A percentile compares a stretch with the other conserved stretches of the same genome.
Conservation (phyloP, 1,140 invertebrate species). For the Drosophila nasuta region DNA sequence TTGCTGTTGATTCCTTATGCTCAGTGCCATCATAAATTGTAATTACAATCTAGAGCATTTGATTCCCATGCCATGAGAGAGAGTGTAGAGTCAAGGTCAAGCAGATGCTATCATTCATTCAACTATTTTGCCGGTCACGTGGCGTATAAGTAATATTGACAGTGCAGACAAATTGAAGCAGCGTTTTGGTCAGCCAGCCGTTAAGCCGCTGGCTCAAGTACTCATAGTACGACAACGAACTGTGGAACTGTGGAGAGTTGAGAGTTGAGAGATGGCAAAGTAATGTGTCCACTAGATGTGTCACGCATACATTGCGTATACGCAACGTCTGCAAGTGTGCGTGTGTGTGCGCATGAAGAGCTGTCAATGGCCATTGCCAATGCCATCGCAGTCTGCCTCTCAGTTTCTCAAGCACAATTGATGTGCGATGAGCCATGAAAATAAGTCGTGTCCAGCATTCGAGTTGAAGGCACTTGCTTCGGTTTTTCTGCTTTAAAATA, state of each 20-base stretch:
- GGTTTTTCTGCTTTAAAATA: background rate
- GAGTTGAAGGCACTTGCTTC: background rate
- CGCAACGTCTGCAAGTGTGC: background rate
- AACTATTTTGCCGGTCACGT: slow-evolving; percentile 32
- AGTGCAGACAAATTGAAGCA: slow-evolving; percentile 21
- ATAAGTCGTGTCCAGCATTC: slow-evolving; percentile 18
- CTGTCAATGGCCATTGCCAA: slow-evolving; percentile 6
- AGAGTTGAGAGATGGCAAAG: background rate
- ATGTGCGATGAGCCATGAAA: slow-evolving; percentile 22
- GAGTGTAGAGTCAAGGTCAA: slow-evolving; percentile 33
- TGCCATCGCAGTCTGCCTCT: background rate
- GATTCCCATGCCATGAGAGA: background rate
- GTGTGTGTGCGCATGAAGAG: slow-evolving; percentile 3
- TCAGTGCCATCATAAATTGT: slow-evolving; percentile 49
- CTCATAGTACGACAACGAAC: slow-evolving; percentile 2
- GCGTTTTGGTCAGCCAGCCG: slow-evolving; percentile 18
- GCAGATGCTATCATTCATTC: slow-evolving; percentile 22
- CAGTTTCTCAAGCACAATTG: slow-evolving; percentile 14
- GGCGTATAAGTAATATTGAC: slow-evolving; percentile 43
- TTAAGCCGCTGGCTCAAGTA: slow-evolving; percentile 15
- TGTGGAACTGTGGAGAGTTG: too few relatives aligned
- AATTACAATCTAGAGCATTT: slow-evolving; percentile 29
- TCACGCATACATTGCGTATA: slow-evolving; percentile 32
- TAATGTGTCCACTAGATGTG: slow-evolving; percentile 10
- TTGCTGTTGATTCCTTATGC: slow-evolving; percentile 24